phyloP scores from a whole-genome alignment of 2,797 vertebrate genomes.

The Enteromius paludinosus region DNA sequence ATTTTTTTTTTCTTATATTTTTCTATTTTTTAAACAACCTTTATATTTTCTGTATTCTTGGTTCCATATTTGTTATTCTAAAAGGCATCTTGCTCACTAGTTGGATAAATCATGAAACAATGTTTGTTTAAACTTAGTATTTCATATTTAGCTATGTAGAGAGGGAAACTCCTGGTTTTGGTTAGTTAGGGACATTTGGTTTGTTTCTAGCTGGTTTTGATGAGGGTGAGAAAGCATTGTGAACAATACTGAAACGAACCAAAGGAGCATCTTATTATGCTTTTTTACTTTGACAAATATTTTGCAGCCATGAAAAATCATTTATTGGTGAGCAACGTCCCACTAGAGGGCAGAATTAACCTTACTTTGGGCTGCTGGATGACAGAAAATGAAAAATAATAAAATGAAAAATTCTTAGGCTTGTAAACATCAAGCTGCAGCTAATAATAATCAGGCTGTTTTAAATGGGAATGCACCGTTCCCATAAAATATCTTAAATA shows the following conservation, averaged over 20 bases:
- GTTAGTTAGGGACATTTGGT: not conserved
- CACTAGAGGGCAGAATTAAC: constrained; percentile 10
- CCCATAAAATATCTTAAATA: not conserved
- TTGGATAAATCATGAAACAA: not conserved
- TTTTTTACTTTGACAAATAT: too few relatives aligned
- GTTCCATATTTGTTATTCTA: not conserved
- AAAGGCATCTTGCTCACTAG: not conserved
- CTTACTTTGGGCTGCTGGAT: not conserved
- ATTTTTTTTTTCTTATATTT: not conserved
- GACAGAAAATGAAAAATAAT: not conserved
- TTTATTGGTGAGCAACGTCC: not conserved
- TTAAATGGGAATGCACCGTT: not conserved
- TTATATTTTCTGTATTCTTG: not conserved
- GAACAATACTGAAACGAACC: not conserved
- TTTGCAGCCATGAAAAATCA: not conserved
- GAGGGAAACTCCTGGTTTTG: not conserved
- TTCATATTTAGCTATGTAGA: not conserved
- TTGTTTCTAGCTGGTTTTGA: not conserved
- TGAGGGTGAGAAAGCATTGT: constrained; percentile 11
- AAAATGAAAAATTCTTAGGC: not conserved
- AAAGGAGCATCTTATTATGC: too few relatives aligned
- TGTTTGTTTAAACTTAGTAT: not conserved
- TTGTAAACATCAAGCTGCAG: not conserved
- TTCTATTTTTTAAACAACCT: not conserved
- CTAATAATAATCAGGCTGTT: not conserved